Evolutionary conservation across 2,797 vertebrate species (phyloP), one percentile per base, ranked within the genome.

Genomic region (Sebastes diaconus): DNA sequence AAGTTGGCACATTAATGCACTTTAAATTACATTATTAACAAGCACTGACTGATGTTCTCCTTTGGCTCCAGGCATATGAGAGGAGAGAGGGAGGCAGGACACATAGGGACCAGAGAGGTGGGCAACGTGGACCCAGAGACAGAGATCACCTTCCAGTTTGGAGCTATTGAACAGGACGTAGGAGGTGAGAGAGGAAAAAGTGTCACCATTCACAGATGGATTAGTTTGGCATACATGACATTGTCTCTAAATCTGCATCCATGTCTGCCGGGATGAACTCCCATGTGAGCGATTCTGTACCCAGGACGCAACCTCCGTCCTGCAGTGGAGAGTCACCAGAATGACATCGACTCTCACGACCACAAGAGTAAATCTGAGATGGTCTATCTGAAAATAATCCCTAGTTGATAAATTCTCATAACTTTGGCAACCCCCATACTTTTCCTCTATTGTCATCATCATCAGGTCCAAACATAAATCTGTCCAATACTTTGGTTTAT

Each of bases 91-190:
- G 80, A 95, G 64, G 82, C 83, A 0, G 92, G 86, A 50, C 91
- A 95, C 81, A 91, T 84, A 74, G 92, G 34, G 18, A 91, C 27
- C 52, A 91, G 91, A 87, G 90, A 94, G 46, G 88, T 95, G 60
- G 95, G 95, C 25, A 96, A 95, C 6, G 88, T 95, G 79, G 81
- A 80, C 65, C 84, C 69, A 20, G 82, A 91, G 16, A 92, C 81
- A 60, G 95, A 95, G 84, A 94, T 96, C 80, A 95, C 95, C 50
- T 88, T 96, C 71, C 94, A 94, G 87, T 95, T 94, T 75, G 92
- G 80, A 88, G 90, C 87, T 12, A 81, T 24, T 57, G 80, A 93
- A 22, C 36, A 72, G 1, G 70, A 79, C 22, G 8, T 66, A 73
- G 84, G 77, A 25, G 88, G 92, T 93, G 78, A 88, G 86, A 24